phyloP scores from a whole-genome alignment of 2,888 invertebrate genomes.

The Drosophila leonis region DNA sequence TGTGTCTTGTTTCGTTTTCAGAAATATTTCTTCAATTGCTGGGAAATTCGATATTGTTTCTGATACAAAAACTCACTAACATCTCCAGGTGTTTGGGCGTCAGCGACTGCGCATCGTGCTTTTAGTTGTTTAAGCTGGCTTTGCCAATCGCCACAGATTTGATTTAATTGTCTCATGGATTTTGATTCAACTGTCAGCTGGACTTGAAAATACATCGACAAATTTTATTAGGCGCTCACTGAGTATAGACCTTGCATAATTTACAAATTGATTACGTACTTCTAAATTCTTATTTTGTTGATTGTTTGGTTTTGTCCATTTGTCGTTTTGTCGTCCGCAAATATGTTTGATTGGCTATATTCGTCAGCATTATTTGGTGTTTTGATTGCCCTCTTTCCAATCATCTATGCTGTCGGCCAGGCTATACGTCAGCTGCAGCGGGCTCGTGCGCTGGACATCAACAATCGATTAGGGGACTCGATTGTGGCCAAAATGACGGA shows the following conservation, averaged over 20 bases:
- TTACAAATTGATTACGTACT: background rate
- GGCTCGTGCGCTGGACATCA: background rate
- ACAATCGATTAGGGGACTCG: background rate
- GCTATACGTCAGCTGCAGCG: background rate
- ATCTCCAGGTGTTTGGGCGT: too few species aligned
- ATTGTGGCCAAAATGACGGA: background rate
- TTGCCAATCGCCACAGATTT: background rate
- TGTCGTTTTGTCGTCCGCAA: background rate
- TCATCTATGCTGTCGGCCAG: background rate
- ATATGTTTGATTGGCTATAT: constrained; percentile 21
- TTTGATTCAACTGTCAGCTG: too few species aligned
- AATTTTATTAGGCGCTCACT: too few species aligned
- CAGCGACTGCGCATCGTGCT: too few species aligned
- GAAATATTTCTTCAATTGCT: too few species aligned
- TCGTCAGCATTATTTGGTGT: background rate
- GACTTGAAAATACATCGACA: too few species aligned
- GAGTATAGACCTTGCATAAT: background rate
- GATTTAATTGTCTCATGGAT: background rate
- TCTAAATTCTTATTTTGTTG: background rate
- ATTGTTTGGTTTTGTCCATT: background rate
- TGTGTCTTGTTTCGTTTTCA: background rate
- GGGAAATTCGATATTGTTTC: too few species aligned
- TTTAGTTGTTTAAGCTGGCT: too few species aligned
- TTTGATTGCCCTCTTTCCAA: constrained; percentile 13
- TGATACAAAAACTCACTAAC: too few species aligned